These are phyloP conservation scores for Trichogramma dendrolimi DNA, from an alignment of 2,888 invertebrate genomes.

Conservation along the genomic window DNA sequence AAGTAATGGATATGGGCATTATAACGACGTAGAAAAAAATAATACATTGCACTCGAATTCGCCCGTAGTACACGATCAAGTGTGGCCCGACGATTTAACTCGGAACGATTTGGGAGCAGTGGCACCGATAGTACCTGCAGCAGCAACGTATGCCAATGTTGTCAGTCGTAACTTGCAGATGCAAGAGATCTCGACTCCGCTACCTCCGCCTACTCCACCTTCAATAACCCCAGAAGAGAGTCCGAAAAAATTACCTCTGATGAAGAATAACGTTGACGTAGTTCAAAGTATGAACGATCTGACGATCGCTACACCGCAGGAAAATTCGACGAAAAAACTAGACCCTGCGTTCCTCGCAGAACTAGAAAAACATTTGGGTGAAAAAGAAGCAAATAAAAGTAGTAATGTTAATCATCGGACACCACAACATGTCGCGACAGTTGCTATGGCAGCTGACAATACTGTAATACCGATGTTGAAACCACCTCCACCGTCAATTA, in stretches of 20 bases:
- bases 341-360: conserved; percentile 63
- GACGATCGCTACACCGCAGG: conserved; percentile 31
- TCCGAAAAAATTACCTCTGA: conserved; percentile 35
- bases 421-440: conserved; percentile 25
- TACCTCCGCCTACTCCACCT: conserved; percentile 39
- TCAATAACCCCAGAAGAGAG: conserved; percentile 42
- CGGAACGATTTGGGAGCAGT: conserved; percentile 17
- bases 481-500: conserved; percentile 52
- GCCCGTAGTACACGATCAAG: conserved; percentile 31
- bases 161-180: conserved; percentile 28
- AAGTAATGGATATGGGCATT: conserved; percentile 37
- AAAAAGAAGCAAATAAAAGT: conserved; percentile 52
- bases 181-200: neutral
- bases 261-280: conserved; percentile 40
- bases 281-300: conserved; percentile 41
- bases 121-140: conserved; percentile 20
- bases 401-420: conserved; percentile 45
- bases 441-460: conserved; percentile 36
- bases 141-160: conserved; percentile 41
- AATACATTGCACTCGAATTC: conserved; percentile 24
- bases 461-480: conserved; percentile 51
- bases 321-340: conserved; percentile 51
- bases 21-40: conserved; percentile 45
- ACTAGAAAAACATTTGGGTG: conserved; percentile 61
- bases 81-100: conserved; percentile 47